A percentile compares a stretch with the other conserved stretches of the same genome.
Evolutionary conservation across 2,113 vertebrate genomes (phyloP).

Genomic region (Verasper variegatus): DNA sequence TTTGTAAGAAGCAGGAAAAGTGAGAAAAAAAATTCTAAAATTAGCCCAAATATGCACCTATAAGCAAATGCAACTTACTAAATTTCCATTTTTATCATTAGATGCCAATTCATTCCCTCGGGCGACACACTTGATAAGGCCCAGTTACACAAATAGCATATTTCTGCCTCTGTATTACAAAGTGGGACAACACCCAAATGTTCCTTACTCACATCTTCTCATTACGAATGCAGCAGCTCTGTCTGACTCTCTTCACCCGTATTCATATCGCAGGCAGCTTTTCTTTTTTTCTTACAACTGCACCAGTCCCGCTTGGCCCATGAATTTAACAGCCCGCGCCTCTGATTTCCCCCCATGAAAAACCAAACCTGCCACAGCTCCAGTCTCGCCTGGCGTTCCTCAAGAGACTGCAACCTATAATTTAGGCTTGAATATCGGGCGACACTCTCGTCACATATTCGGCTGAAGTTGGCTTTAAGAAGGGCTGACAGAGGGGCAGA

Average conservation of each 20-base stretch:
- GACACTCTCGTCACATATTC: slow-evolving; percentile 24
- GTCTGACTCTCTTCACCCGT: slow-evolving; percentile 21
- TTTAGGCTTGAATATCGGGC: slow-evolving; percentile 20
- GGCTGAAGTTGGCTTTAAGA: slow-evolving; percentile 19
- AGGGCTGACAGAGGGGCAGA: slow-evolving; percentile 1
- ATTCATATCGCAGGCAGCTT: slow-evolving; percentile 32
- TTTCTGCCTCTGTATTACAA: slow-evolving; percentile 1
- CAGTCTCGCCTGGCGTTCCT: slow-evolving; percentile 8
- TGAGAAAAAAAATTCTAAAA: background rate
- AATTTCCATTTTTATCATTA: background rate
- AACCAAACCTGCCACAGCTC: slow-evolving; percentile 26
- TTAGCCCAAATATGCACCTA: background rate
- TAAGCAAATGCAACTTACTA: background rate
- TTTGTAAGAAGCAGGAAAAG: slow-evolving; percentile 18
- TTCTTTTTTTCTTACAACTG: background rate
- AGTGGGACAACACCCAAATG: background rate
- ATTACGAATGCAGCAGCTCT: slow-evolving; percentile 9
- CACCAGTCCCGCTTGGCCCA: slow-evolving; percentile 4
- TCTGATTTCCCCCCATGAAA: slow-evolving; percentile 47
- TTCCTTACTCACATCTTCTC: slow-evolving; percentile 4
- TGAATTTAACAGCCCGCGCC: slow-evolving; percentile 37
- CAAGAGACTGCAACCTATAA: slow-evolving; percentile 15
- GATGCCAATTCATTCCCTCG: background rate
- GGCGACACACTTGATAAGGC: background rate
- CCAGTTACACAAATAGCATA: slow-evolving; percentile 7